These are phyloP conservation scores for Himalopsyche phryganea DNA, from an alignment of 1,140 invertebrate species.

Conservation along the genomic window DNA sequence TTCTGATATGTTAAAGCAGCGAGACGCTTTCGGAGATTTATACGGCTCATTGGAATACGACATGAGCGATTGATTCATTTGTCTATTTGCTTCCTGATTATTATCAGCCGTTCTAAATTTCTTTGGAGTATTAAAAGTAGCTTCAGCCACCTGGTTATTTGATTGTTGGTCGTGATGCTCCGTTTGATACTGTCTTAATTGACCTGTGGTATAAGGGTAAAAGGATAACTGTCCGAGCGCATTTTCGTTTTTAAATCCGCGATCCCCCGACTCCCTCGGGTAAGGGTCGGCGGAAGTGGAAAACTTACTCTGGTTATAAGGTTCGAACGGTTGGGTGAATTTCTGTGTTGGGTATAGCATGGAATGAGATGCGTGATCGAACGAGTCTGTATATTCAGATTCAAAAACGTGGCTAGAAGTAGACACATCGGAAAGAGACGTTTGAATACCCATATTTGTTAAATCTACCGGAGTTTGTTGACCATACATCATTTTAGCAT, in stretches of 20 bases:
- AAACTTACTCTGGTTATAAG: constrained; percentile 1
- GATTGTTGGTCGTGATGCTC: not conserved
- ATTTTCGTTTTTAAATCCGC: not conserved
- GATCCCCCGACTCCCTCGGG: constrained; percentile 6
- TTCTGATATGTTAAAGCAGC: constrained; percentile 18
- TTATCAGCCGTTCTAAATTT: not conserved
- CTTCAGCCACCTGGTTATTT: not conserved
- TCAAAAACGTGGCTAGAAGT: constrained; percentile 12
- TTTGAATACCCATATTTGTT: constrained; percentile 18
- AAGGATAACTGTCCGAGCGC: not conserved
- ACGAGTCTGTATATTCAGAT: constrained; percentile 7
- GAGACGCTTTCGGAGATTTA: constrained; percentile 5
- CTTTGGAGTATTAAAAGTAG: not conserved
- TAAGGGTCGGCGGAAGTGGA: constrained; percentile 1
- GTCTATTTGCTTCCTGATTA: not conserved
- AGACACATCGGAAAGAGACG: constrained; percentile 17
- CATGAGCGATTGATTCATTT: not conserved
- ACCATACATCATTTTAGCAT: not conserved
- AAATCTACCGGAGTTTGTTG: constrained; percentile 3
- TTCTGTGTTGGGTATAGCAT: not conserved
- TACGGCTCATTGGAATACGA: not conserved
- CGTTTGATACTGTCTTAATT: not conserved
- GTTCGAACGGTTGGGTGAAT: not conserved
- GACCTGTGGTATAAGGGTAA: not conserved
- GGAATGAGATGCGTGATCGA: constrained; percentile 3